Conservation (phyloP, 2,797 vertebrate genomes). For the Enteromius radiatus region DNA sequence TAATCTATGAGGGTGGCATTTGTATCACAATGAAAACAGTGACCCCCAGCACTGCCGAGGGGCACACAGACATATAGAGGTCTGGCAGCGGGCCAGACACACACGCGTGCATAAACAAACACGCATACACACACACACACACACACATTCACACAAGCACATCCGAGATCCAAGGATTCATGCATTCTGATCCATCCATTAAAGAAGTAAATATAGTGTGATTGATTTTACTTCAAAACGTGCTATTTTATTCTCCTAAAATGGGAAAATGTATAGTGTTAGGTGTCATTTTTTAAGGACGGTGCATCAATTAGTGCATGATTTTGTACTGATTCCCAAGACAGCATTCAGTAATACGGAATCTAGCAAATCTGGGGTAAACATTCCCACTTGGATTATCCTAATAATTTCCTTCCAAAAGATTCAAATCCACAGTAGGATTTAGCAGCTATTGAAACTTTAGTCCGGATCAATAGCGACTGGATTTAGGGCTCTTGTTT, state of each 20-base stretch:
- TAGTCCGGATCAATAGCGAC: conserved; percentile 28
- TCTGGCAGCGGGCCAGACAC: conserved; percentile 52
- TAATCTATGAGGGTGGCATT: conserved; percentile 61
- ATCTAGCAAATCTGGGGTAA: conserved; percentile 12
- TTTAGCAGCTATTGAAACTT: conserved; percentile 28
- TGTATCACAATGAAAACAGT: conserved; percentile 58
- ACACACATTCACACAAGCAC: conserved; percentile 1
- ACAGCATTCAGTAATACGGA: neutral
- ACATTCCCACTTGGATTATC: conserved; percentile 32
- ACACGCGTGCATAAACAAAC: conserved; percentile 29
- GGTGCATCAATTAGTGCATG: neutral
- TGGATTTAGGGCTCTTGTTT: conserved; percentile 35
- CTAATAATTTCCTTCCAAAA: conserved; percentile 35
- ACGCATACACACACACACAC: conserved; percentile 17
- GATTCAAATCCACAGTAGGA: conserved; percentile 28
- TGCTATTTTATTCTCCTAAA: neutral
- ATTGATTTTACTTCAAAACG: conserved; percentile 5
- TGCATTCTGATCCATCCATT: neutral
- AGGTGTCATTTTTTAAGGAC: neutral
- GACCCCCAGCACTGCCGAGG: conserved; percentile 51
- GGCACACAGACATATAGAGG: conserved; percentile 46
- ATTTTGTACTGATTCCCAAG: neutral
- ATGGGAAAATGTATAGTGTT: neutral
- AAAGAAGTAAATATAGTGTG: neutral
- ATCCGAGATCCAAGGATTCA: neutral